Percentiles rank a stretch among this genome's conserved stretches.
phyloP scores from a whole-genome alignment of 2,888 invertebrate species.

The Melanargia galathea region DNA sequence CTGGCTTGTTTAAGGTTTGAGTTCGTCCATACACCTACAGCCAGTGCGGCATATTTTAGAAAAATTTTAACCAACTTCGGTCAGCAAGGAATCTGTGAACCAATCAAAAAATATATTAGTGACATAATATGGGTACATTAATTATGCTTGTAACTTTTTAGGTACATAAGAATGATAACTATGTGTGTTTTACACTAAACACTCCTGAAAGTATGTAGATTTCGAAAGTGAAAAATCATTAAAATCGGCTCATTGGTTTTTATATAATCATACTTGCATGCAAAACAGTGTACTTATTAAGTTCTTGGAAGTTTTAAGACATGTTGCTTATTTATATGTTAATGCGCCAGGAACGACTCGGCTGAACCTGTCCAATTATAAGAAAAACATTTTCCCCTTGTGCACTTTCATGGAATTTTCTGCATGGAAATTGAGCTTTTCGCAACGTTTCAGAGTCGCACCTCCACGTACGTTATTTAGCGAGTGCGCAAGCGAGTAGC shows the following conservation, averaged over 20 bases:
- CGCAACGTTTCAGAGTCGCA: slow-evolving; percentile 55
- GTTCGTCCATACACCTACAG: too few species aligned
- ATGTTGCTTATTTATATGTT: slow-evolving; percentile 78
- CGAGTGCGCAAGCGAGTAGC: slow-evolving; percentile 44
- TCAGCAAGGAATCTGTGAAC: too few species aligned
- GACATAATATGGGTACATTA: too few species aligned
- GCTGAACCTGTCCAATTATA: slow-evolving; percentile 78
- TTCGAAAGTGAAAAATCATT: too few species aligned
- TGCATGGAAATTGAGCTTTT: slow-evolving; percentile 58
- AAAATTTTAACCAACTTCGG: too few species aligned
- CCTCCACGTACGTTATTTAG: slow-evolving; percentile 51
- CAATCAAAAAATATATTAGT: too few species aligned
- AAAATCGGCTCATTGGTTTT: background rate
- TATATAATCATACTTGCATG: background rate
- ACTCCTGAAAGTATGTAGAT: too few species aligned
- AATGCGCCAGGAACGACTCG: slow-evolving; percentile 75
- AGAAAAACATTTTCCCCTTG: slow-evolving; percentile 72
- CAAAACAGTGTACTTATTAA: slow-evolving; percentile 25
- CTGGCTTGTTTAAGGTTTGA: too few species aligned
- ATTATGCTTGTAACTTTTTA: too few species aligned
- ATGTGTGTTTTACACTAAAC: too few species aligned
- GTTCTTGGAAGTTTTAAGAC: slow-evolving; percentile 63
- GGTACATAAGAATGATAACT: too few species aligned
- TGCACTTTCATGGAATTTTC: slow-evolving; percentile 75
- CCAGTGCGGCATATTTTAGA: too few species aligned